phyloP scores from a whole-genome alignment of 2,113 vertebrate species.

The Ochotona princeps region DNA sequence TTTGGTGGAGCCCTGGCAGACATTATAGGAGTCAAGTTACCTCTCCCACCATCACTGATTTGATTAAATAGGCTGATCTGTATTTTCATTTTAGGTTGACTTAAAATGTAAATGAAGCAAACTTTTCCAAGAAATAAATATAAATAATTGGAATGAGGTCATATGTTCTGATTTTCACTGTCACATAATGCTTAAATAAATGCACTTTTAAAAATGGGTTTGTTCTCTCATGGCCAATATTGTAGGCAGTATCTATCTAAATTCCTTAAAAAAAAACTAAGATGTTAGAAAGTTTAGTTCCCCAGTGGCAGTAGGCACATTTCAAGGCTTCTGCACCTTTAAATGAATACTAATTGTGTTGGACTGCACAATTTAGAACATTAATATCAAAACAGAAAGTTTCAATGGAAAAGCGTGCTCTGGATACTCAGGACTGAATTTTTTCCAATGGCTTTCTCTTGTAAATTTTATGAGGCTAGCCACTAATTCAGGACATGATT shows the following conservation, averaged over 20 bases:
- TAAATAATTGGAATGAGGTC: neutral
- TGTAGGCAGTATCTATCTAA: neutral
- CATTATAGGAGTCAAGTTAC: neutral
- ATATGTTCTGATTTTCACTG: neutral
- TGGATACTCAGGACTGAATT: constrained; percentile 4
- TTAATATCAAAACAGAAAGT: neutral
- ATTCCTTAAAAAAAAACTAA: constrained; percentile 1
- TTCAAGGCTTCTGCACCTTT: neutral
- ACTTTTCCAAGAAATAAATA: neutral
- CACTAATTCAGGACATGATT: constrained; percentile 13
- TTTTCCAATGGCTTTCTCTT: constrained; percentile 15
- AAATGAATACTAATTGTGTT: neutral
- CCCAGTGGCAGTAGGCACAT: neutral
- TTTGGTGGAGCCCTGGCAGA: neutral
- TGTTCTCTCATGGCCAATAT: neutral
- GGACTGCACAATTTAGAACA: neutral
- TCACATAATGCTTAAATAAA: neutral
- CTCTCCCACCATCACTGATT: neutral
- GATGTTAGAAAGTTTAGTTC: neutral
- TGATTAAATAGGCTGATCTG: neutral
- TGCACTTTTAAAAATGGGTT: neutral
- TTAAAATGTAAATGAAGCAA: constrained; percentile 27
- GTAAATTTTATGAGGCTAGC: constrained; percentile 25
- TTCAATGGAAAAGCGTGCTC: neutral
- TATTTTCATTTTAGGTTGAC: neutral